Conservation (phyloP, 2,888 invertebrate genomes). For the Luperina nickerlii region DNA sequence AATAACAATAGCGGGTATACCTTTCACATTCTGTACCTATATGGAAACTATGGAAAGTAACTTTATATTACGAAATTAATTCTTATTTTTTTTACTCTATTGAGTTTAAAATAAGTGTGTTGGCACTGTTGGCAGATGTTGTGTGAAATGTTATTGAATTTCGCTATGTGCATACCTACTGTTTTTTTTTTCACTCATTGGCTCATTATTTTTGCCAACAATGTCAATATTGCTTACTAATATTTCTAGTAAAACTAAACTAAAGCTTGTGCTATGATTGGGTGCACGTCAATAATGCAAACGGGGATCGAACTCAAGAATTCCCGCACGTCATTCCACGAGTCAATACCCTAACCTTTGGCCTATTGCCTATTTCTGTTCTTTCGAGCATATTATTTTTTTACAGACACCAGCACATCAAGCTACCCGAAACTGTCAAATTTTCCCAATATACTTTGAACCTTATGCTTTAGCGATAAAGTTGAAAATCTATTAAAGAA, state of each 20-base stretch:
- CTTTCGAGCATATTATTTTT: background rate
- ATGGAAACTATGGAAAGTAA: background rate
- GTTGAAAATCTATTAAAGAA: no score
- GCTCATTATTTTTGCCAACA: background rate
- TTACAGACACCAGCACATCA: no score
- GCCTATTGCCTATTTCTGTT: conserved; percentile 1
- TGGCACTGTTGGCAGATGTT: background rate
- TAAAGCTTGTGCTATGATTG: background rate
- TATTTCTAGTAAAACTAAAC: background rate
- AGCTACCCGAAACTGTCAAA: no score
- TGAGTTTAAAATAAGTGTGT: background rate
- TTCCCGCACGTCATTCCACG: background rate
- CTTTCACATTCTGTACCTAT: background rate
- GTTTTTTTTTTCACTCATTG: background rate
- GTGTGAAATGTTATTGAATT: background rate
- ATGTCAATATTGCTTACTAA: background rate
- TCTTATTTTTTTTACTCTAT: background rate
- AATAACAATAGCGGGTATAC: background rate
- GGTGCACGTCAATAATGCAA: background rate
- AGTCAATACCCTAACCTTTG: conserved; percentile 3
- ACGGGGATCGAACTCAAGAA: background rate
- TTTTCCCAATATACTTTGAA: no score
- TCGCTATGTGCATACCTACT: background rate
- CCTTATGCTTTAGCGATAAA: no score
- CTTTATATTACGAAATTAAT: background rate